Percentiles rank a stretch among this genome's conserved stretches.
phyloP scores from a whole-genome alignment of 2,113 vertebrate species.

The Drymodes brunneopygia region DNA sequence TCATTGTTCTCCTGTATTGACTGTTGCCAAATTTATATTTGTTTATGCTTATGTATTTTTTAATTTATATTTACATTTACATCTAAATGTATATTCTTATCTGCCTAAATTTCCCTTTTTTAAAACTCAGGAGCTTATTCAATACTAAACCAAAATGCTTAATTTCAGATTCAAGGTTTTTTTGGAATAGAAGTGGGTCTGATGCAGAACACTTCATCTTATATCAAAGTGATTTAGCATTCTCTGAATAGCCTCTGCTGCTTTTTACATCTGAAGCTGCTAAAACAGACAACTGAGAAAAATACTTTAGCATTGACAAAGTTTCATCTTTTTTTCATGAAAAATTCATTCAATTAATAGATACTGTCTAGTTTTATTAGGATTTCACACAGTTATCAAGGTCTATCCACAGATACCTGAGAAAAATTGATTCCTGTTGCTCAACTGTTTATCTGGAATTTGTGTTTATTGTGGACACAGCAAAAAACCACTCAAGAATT shows the following conservation, averaged over 20 bases:
- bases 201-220: neutral
- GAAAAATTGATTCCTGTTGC: neutral
- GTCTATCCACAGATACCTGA: neutral
- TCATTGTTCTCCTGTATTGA: neutral
- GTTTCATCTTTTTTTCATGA: neutral
- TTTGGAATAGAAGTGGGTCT: neutral
- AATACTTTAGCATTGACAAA: neutral
- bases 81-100: neutral
- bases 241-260: neutral
- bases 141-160: neutral
- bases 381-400: neutral
- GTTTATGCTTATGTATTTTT: neutral
- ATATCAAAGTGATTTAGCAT: neutral
- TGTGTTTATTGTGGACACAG: neutral
- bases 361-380: neutral
- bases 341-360: neutral
- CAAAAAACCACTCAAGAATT: neutral
- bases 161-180: neutral
- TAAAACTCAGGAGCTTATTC: neutral
- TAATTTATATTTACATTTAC: neutral
- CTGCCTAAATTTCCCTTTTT: neutral
- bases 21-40: neutral
- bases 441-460: neutral
- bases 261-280: neutral
- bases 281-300: neutral